Base-by-base conservation (phyloP, 2,888 invertebrate species). In the Lycia hirtaria region DNA sequence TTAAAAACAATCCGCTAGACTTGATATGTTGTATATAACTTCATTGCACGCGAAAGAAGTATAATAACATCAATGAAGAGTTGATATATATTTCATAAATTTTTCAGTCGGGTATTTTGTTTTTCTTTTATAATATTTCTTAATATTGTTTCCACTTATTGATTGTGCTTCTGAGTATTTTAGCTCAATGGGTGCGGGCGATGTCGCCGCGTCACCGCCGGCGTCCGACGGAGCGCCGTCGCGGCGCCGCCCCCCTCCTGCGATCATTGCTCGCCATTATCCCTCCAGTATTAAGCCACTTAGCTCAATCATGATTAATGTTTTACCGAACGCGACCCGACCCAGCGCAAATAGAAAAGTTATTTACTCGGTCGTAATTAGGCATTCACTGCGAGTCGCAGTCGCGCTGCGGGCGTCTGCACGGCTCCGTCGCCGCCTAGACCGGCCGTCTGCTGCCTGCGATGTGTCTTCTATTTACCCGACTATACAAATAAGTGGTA, bases 301-400 rank as follows among this genome's bases (percentile, higher is more conserved):
- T 91, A 92, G 92, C 86, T 92, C 90, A 89, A 91, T 92, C 92
- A 92, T 92, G 93, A 92, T 93, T 92, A 92, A 92, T 92, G 92
- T 87, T 90, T 84, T 83, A 87, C 86, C 86, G 88, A 88, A 89
- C 84, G 83, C 86, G 81, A 83, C 82, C 83, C 86, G 83, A 85
- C 80, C 83, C 83, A 78, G 67, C 76, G 87, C 87, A 89, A 91
- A 91, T 90, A 92, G 88, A 90, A 91, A 91, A 89, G 83, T 87
- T 92, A 91, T 91, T 91, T 91, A 87, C 91, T 87, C 83, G 74
- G 80, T 79, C 87, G 88, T 88, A 92, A 92, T 91, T 92, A 92
- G 91, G 88, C 87, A 92, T 92, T 91, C 91, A 89, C 81, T 78
- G 77, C 80, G 85, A 85, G 88, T 87, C 83, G 78, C 76, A 71